phyloP scores from a whole-genome alignment of 2,113 vertebrate genomes.

The Cichladusa arquata region DNA sequence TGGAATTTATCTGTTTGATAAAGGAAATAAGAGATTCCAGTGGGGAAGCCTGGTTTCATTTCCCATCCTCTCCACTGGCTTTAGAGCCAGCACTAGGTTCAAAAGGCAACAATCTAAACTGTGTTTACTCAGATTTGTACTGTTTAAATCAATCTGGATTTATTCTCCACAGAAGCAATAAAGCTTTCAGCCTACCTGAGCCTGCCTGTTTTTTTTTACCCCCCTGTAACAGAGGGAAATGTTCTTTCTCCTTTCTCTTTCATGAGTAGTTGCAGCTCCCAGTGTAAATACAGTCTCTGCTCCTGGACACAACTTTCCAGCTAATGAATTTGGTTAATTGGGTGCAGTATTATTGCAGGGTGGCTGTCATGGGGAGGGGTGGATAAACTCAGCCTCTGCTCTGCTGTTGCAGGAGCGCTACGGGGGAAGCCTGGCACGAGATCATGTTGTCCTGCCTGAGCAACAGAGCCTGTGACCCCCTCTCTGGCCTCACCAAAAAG shows the following conservation, averaged over 20 bases:
- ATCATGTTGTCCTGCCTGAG: slow-evolving; percentile 95
- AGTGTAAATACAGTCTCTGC: not conserved
- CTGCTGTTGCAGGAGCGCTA: slow-evolving; percentile 83
- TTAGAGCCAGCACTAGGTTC: not conserved
- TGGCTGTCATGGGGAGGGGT: not conserved
- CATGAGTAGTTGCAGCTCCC: not conserved
- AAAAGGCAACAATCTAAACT: not conserved
- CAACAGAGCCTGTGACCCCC: slow-evolving; percentile 79
- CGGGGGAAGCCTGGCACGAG: slow-evolving; percentile 95
- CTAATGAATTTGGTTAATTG: not conserved
- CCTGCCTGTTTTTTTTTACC: not conserved
- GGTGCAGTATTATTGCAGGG: accelerated
- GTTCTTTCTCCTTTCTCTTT: not conserved
- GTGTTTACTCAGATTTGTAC: not conserved
- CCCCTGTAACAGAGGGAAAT: not conserved
- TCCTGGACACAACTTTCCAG: not conserved
- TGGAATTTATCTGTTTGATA: not conserved
- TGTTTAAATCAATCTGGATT: not conserved
- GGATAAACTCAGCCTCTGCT: not conserved
- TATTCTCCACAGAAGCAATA: not conserved
- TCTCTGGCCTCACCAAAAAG: slow-evolving; percentile 74
- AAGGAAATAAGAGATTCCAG: not conserved
- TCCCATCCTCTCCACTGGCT: not conserved
- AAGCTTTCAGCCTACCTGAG: not conserved
- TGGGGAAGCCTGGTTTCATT: not conserved